Percentiles rank a stretch among this genome's conserved stretches.
Conservation (phyloP, 2,888 invertebrate genomes). For the Sipunculus nudus region DNA sequence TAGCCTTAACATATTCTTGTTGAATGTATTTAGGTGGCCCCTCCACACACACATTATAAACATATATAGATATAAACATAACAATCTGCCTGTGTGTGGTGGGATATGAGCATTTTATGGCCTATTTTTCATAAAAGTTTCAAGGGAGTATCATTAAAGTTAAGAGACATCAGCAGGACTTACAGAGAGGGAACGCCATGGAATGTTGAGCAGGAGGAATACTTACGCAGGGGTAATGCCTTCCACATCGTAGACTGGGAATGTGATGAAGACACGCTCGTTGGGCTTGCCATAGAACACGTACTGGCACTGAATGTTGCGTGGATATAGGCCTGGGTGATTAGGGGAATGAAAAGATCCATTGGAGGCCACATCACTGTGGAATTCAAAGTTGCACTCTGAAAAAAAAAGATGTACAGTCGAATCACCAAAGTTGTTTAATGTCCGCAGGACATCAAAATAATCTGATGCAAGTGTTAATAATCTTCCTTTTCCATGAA, state of each 20-base stretch:
- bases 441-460: neutral
- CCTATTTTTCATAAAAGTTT: too few relatives aligned
- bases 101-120: too few relatives aligned
- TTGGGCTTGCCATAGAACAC: conserved; percentile 84
- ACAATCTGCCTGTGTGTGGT: too few relatives aligned
- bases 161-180: too few relatives aligned
- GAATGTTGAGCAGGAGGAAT: too few relatives aligned
- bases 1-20: too few relatives aligned
- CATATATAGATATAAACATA: too few relatives aligned
- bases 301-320: conserved; percentile 84
- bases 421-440: neutral
- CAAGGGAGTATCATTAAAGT: too few relatives aligned
- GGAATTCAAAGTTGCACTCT: conserved; percentile 76
- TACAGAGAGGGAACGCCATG: too few relatives aligned
- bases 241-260: conserved; percentile 89
- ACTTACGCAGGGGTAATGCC: conserved; percentile 89
- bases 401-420: conserved; percentile 48
- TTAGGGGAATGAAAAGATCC: conserved; percentile 86
- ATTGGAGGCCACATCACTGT: conserved; percentile 43
- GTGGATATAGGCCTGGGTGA: conserved; percentile 84
- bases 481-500: neutral
- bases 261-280: conserved; percentile 85
- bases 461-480: conserved; percentile 10
- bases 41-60: too few relatives aligned
- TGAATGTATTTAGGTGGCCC: too few relatives aligned